Percentiles rank a stretch among this genome's conserved stretches.
Conservation (phyloP, 2,888 invertebrate genomes). For the Aphidius colemani region DNA sequence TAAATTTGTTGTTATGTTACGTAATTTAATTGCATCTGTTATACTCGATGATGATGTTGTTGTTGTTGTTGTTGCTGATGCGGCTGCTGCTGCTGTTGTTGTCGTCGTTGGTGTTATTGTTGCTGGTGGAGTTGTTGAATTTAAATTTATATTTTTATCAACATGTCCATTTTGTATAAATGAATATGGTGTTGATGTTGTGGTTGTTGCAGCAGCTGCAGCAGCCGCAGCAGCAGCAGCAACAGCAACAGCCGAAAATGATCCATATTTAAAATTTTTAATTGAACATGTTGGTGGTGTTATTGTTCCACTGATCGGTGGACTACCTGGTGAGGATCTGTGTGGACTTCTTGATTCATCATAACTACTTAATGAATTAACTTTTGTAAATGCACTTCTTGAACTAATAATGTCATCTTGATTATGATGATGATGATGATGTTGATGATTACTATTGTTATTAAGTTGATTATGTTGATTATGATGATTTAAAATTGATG, state of each 20-base stretch:
- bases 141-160: background rate
- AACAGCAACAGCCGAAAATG: constrained; percentile 41
- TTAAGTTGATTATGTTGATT: background rate
- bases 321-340: constrained; percentile 77
- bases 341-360: constrained; percentile 63
- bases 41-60: constrained; percentile 19
- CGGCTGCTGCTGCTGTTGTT: constrained; percentile 1
- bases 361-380: constrained; percentile 59
- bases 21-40: constrained; percentile 40
- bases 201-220: background rate
- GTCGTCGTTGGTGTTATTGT: constrained; percentile 16
- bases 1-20: constrained; percentile 39
- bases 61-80: constrained; percentile 7
- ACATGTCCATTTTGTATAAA: constrained; percentile 49
- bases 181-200: constrained; percentile 42
- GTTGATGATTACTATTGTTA: constrained; percentile 10
- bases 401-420: constrained; percentile 29
- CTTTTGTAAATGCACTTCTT: constrained; percentile 86
- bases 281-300: constrained; percentile 60
- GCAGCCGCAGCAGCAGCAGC: constrained; percentile 24
- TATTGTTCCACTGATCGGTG: constrained; percentile 59
- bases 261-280: constrained; percentile 48
- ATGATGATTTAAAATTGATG: background rate
- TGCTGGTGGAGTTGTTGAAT: constrained; percentile 4
- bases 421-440: constrained; percentile 8